phyloP scores from a whole-genome alignment of 2,888 invertebrate species.

The Agrypnus murinus region DNA sequence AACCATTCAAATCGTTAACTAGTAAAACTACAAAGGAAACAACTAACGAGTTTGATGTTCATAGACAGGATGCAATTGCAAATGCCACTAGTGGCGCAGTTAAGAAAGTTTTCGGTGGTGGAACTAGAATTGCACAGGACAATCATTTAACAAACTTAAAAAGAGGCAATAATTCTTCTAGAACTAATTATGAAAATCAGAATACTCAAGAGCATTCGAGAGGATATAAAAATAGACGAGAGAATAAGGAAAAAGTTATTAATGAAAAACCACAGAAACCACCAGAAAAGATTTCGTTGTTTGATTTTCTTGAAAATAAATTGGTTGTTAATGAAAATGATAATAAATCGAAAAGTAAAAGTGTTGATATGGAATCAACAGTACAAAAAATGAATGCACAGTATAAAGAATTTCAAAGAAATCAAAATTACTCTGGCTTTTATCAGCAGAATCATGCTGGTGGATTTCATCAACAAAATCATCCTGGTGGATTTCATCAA shows the following conservation, averaged over 20 bases:
- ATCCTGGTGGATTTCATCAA: background rate
- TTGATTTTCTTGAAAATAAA: constrained; percentile 89
- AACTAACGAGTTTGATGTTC: constrained; percentile 90
- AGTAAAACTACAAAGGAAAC: constrained; percentile 75
- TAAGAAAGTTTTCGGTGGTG: constrained; percentile 74
- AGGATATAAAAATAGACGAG: constrained; percentile 49
- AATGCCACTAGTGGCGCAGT: constrained; percentile 83
- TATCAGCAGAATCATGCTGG: background rate
- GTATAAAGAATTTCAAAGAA: background rate
- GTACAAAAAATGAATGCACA: background rate
- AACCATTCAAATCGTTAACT: constrained; percentile 82
- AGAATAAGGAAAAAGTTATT: constrained; percentile 59
- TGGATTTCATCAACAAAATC: constrained; percentile 5
- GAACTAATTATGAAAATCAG: constrained; percentile 32
- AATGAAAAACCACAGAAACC: constrained; percentile 79
- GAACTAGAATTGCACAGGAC: constrained; percentile 55
- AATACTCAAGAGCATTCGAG: constrained; percentile 56
- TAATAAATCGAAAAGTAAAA: constrained; percentile 12
- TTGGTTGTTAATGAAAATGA: constrained; percentile 70
- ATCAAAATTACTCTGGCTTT: background rate
- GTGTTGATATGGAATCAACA: background rate
- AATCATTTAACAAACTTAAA: constrained; percentile 28
- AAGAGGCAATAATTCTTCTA: constrained; percentile 26
- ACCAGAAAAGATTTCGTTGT: constrained; percentile 85
- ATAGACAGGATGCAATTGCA: constrained; percentile 91